Conservation (phyloP, 2,113 vertebrate species). For the Hippocampus mohnikei region DNA sequence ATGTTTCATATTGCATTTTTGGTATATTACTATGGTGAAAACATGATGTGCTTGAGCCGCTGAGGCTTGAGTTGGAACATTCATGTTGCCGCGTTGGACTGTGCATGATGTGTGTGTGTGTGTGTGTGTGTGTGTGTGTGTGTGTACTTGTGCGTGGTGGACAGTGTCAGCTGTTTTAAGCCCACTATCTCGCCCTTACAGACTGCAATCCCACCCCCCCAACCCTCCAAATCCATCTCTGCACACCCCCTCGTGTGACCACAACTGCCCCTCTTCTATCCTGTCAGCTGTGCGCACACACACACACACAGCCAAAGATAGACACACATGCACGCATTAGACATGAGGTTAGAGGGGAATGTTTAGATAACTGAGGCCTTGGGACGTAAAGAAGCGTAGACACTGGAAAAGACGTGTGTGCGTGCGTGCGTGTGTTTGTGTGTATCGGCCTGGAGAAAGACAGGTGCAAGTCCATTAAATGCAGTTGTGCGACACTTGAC, state of each 20-base stretch:
- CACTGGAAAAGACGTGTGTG: neutral
- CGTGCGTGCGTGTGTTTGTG: neutral
- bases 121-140: neutral
- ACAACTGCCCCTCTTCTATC: slow-evolving; percentile 1
- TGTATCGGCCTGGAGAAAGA: slow-evolving; percentile 19
- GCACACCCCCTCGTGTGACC: neutral
- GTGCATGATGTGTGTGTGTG: no score
- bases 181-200: slow-evolving; percentile 1
- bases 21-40: no score
- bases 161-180: slow-evolving; percentile 12
- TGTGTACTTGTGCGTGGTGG: neutral
- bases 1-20: no score
- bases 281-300: slow-evolving; percentile 15
- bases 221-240: neutral
- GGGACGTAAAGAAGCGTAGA: neutral
- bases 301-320: neutral
- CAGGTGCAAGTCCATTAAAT: slow-evolving; percentile 55
- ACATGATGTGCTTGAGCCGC: no score
- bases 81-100: neutral
- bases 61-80: no score
- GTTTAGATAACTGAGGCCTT: slow-evolving; percentile 42
- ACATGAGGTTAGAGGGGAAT: slow-evolving; percentile 18
- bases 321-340: neutral
- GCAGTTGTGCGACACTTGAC: slow-evolving; percentile 59
- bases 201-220: neutral